Conservation (phyloP, 2,888 invertebrate species). For the Oscheius myriophilus region DNA sequence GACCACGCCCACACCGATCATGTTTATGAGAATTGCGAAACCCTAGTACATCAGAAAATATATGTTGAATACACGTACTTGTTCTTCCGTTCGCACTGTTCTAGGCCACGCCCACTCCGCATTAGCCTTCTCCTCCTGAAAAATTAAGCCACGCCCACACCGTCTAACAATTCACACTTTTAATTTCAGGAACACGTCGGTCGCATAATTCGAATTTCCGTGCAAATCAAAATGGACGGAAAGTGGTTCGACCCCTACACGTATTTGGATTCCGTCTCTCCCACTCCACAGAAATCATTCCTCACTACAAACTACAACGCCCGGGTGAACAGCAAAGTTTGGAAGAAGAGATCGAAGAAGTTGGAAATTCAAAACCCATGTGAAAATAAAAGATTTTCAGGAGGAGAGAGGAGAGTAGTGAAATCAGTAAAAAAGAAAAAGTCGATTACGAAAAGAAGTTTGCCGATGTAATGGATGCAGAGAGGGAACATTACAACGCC, state of each 20-base stretch:
- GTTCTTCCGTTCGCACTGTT: no score
- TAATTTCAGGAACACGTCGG: slow-evolving; percentile 58
- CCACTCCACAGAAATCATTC: slow-evolving; percentile 67
- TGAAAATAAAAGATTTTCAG: slow-evolving; percentile 2
- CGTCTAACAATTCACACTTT: no score
- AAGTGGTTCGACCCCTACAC: slow-evolving; percentile 63
- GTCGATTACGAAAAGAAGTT: slow-evolving; percentile 55
- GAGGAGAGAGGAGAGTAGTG: slow-evolving; percentile 10
- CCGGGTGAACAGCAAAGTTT: slow-evolving; percentile 65
- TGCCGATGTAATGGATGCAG: slow-evolving; percentile 52
- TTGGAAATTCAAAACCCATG: neutral
- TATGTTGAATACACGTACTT: no score
- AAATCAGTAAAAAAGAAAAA: slow-evolving; percentile 40
- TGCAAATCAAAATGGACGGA: slow-evolving; percentile 62
- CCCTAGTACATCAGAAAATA: no score
- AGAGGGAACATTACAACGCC: slow-evolving; percentile 24
- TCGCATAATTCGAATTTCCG: slow-evolving; percentile 54
- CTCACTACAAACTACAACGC: slow-evolving; percentile 68
- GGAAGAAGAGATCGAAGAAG: slow-evolving; percentile 58
- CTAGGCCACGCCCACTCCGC: no score
- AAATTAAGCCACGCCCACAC: no score
- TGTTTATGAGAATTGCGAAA: no score
- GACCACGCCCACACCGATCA: no score
- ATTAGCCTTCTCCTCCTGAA: no score
- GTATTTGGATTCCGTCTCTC: slow-evolving; percentile 62